Evolutionary conservation across 2,113 vertebrate genomes (phyloP).

Genomic region (Candoia aspera): DNA sequence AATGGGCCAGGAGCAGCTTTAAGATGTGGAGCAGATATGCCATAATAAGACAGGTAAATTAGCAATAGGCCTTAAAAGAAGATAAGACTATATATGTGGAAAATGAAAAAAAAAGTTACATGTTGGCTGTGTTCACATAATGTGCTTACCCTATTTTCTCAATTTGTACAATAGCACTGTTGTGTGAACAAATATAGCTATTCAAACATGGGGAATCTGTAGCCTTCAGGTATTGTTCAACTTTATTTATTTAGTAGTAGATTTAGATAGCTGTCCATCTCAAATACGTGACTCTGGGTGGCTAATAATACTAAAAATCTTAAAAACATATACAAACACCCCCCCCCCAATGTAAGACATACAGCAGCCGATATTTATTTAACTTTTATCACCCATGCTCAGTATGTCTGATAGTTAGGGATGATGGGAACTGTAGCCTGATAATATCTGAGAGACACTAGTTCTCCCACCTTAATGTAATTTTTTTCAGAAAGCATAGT

Average conservation of each 20-base stretch:
- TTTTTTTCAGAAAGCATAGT: not conserved
- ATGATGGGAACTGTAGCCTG: not conserved
- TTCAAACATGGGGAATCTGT: not conserved
- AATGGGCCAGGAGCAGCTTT: not conserved
- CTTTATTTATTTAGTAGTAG: not conserved
- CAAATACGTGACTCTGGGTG: not conserved
- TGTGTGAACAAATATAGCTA: not conserved
- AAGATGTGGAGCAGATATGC: not conserved
- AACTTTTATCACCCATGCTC: too few relatives aligned
- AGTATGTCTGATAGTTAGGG: not conserved
- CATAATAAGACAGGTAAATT: not conserved
- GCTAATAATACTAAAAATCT: not conserved
- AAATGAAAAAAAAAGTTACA: not conserved
- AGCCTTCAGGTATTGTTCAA: not conserved
- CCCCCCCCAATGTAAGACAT: not conserved
- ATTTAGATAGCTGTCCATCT: not conserved
- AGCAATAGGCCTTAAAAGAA: not conserved
- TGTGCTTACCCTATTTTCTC: not conserved
- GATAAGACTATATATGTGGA: too few relatives aligned
- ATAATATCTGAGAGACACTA: not conserved
- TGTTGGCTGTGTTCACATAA: not conserved
- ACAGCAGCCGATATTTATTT: not conserved
- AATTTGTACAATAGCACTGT: not conserved
- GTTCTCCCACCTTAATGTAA: not conserved
- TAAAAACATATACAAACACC: not conserved